Conservation (phyloP, 2,888 invertebrate species). For the Tinea pellionella region DNA sequence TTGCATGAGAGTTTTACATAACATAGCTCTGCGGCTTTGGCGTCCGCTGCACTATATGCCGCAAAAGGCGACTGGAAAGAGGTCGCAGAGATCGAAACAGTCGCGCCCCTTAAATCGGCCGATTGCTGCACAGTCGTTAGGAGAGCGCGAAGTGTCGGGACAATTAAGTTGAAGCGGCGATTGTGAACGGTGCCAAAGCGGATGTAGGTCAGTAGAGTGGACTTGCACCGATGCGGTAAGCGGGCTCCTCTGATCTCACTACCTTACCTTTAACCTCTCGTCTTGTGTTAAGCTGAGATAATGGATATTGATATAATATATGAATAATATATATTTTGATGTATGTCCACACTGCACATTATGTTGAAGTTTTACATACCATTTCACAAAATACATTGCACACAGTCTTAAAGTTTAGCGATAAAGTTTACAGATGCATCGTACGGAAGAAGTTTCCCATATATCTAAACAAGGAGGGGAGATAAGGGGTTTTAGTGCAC, state of each 20-base stretch:
- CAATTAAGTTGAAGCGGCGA: slow-evolving; percentile 69
- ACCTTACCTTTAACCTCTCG: neutral
- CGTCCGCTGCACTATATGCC: neutral
- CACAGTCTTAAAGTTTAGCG: slow-evolving; percentile 51
- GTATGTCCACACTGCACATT: neutral
- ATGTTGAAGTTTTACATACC: neutral
- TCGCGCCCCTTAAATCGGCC: slow-evolving; percentile 48
- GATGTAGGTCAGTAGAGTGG: slow-evolving; percentile 66
- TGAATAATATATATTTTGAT: too few relatives aligned
- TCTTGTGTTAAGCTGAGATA: neutral
- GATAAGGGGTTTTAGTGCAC: slow-evolving; percentile 52
- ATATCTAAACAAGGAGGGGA: slow-evolving; percentile 52
- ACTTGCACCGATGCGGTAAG: slow-evolving; percentile 50
- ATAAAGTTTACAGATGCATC: slow-evolving; percentile 46
- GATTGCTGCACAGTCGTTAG: slow-evolving; percentile 66
- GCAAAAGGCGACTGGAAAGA: slow-evolving; percentile 9
- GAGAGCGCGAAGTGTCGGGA: slow-evolving; percentile 64
- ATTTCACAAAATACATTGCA: slow-evolving; percentile 27
- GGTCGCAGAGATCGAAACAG: slow-evolving; percentile 6
- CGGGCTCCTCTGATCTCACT: slow-evolving; percentile 35
- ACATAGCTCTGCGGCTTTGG: neutral
- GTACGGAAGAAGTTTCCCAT: slow-evolving; percentile 41
- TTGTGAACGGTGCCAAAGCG: slow-evolving; percentile 68
- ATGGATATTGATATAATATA: slow-evolving; percentile 4
- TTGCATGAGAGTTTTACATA: slow-evolving; percentile 12